These are phyloP conservation scores for Lutjanus erythropterus DNA, from an alignment of 2,113 vertebrate species.

Conservation along the genomic window DNA sequence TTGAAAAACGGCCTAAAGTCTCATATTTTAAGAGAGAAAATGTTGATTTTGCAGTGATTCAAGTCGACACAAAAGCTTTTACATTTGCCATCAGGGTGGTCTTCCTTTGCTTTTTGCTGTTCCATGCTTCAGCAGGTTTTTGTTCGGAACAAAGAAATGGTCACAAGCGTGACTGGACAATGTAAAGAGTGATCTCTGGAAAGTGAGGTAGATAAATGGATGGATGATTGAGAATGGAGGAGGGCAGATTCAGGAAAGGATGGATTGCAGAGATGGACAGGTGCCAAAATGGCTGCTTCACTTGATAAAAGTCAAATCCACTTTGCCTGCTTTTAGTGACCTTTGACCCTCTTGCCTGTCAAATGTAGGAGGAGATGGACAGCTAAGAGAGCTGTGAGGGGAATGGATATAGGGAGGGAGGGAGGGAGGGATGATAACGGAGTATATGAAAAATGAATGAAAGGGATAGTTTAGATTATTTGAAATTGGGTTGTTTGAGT, in stretches of 20 bases:
- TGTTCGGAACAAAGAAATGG: not conserved
- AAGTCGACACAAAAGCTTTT: too few species aligned
- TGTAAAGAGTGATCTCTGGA: not conserved
- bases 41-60: not conserved
- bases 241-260: too few species aligned
- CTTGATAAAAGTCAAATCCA: slow-evolving; percentile 52
- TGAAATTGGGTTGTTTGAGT: too few species aligned
- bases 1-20: not conserved
- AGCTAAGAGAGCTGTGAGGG: slow-evolving; percentile 2
- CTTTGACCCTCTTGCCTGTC: slow-evolving; percentile 63
- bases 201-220: not conserved
- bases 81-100: not conserved
- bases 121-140: not conserved
- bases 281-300: slow-evolving; percentile 44
- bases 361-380: not conserved
- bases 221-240: slow-evolving; percentile 15
- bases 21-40: not conserved
- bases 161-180: not conserved
- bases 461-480: too few species aligned
- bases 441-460: not conserved
- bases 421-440: slow-evolving; percentile 1
- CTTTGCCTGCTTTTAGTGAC: slow-evolving; percentile 72
- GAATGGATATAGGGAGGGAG: not conserved
- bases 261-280: slow-evolving; percentile 6
- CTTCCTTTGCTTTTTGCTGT: not conserved